Base-by-base conservation (phyloP, 2,113 vertebrate species). In the Bubo blakistoni region DNA sequence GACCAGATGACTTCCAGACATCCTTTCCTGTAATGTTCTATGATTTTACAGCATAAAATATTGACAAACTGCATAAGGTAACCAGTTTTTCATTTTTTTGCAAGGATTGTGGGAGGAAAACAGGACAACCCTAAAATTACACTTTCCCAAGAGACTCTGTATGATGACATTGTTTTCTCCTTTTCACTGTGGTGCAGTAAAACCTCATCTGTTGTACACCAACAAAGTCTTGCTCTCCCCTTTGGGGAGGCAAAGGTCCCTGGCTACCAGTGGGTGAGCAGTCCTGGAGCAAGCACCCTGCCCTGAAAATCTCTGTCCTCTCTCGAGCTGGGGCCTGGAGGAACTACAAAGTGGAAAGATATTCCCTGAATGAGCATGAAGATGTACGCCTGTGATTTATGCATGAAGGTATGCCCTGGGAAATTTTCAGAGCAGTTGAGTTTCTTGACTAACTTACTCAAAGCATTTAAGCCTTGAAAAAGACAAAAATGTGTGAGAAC, bases 251-350 rank as follows among this genome's bases (percentile, higher is more conserved):
- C 21, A 66, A 29, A 61, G 24, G 29, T 30, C 70, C 13, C 26
- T 34, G n/a, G 21, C 2, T 5, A 4, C 32, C 0, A 0, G 36
- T 0, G 0, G 32, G 4, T 51, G 24, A 8, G 54, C 2, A 4
- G 38, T n/a, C 67, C 14, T 22, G 16, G 32, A 59, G 30, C 51
- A 66, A 52, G 24, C 16, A 46, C 15, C 27, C 27, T 44, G 40
- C 36, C 51, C 21, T 47, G 29, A n/a, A 80, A 47, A 84, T 7
- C 24, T 24, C 20, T 73, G 16, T 46, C 7, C 27, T 49, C 20
- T 88, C 6, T 77, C 67, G 38, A 18, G 7, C 13, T 55, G 17
- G 3, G 22, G 13, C 38, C 57, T 4, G 8, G 20, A 89, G 30
- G 55, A 94, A 71, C 29, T 40, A 13, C 30, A n/a, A 47, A 59